Conservation (phyloP, 2,113 vertebrate genomes). For the Pangasianodon hypophthalmus region DNA sequence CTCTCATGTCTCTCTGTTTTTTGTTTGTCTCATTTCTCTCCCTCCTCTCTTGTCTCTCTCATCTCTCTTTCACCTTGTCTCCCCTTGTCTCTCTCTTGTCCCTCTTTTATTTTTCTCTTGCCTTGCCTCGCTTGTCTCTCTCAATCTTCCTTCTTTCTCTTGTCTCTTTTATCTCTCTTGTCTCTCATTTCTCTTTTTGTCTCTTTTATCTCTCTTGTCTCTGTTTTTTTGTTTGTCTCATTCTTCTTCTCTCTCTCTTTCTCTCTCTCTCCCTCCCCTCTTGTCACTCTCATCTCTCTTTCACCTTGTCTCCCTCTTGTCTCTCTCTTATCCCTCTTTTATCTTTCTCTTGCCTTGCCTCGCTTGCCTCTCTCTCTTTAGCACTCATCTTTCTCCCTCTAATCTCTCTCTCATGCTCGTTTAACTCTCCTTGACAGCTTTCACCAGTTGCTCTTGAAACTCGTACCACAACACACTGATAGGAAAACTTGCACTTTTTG, state of each 20-base stretch:
- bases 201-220: too few relatives aligned
- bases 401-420: not conserved
- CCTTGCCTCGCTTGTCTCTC: not conserved
- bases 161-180: not conserved
- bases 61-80: not conserved
- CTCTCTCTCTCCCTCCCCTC: not conserved
- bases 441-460: not conserved
- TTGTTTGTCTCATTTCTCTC: not conserved
- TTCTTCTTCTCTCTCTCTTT: not conserved
- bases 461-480: conserved; percentile 3
- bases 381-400: too few relatives aligned
- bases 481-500: not conserved
- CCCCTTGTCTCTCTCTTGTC: not conserved
- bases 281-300: not conserved
- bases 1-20: not conserved
- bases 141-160: not conserved
- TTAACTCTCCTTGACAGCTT: not conserved
- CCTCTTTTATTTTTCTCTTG: not conserved
- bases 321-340: not conserved
- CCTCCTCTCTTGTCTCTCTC: not conserved
- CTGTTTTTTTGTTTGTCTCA: too few relatives aligned
- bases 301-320: not conserved
- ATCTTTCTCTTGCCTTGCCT: not conserved
- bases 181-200: not conserved
- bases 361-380: not conserved